Conservation (phyloP, 2,797 vertebrate genomes). For the Setipinna tenuifilis region DNA sequence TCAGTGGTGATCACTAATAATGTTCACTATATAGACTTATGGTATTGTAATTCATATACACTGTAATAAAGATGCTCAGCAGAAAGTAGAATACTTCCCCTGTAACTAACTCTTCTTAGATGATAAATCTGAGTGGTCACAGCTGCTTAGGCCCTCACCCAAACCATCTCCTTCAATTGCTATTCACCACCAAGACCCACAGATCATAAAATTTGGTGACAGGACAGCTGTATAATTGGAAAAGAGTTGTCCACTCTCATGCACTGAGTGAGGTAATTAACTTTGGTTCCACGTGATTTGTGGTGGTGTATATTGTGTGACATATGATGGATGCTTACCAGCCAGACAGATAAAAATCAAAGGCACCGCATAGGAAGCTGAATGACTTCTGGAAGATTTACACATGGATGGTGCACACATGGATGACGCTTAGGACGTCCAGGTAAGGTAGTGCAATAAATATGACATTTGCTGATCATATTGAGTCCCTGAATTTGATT, state of each 20-base stretch:
- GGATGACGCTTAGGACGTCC: neutral
- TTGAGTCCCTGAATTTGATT: neutral
- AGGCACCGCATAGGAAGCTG: too few species aligned
- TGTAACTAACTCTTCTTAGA: neutral
- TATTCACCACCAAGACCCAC: neutral
- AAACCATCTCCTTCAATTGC: neutral
- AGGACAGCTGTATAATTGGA: slow-evolving; percentile 9
- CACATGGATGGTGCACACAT: neutral
- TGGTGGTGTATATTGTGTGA: neutral
- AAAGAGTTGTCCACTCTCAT: neutral
- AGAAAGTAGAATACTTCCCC: neutral
- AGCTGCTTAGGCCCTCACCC: neutral
- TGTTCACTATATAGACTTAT: too few species aligned
- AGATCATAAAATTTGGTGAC: neutral
- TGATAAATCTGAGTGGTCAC: slow-evolving; percentile 4
- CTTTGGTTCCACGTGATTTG: neutral
- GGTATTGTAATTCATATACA: neutral
- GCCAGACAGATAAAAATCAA: neutral
- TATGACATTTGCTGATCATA: neutral
- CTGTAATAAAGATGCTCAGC: neutral
- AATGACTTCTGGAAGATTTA: neutral
- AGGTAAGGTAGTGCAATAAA: neutral
- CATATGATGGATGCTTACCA: neutral
- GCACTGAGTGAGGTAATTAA: neutral
- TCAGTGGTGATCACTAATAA: too few species aligned